Percentiles rank a stretch among this genome's conserved stretches.
These are phyloP conservation scores for Dipodomys merriami DNA, from an alignment of 2,113 vertebrate genomes.

Conservation along the genomic window DNA sequence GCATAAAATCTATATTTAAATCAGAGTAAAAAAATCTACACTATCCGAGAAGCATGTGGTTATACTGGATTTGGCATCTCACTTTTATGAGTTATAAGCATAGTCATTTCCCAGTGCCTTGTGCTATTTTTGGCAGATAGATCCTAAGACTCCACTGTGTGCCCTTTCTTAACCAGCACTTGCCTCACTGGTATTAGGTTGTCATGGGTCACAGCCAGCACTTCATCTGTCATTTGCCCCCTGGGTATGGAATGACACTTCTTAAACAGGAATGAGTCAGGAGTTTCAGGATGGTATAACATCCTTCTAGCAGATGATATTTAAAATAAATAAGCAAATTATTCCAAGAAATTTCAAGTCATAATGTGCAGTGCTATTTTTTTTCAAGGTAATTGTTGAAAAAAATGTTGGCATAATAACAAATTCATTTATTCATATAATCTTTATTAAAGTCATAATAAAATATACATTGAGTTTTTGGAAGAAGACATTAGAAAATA, in stretches of 20 bases:
- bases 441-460: constrained; percentile 58
- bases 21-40: neutral
- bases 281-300: constrained; percentile 30
- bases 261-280: constrained; percentile 41
- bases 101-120: constrained; percentile 24
- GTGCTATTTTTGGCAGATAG: constrained; percentile 59
- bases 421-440: constrained; percentile 62
- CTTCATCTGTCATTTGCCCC: constrained; percentile 41
- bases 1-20: constrained; percentile 19
- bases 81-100: constrained; percentile 48
- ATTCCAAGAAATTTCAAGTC: constrained; percentile 62
- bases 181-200: constrained; percentile 35
- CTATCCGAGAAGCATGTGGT: neutral
- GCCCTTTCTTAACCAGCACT: constrained; percentile 42
- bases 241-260: constrained; percentile 20
- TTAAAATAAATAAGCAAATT: constrained; percentile 69
- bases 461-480: constrained; percentile 57
- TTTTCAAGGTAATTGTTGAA: constrained; percentile 74
- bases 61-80: constrained; percentile 11
- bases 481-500: constrained; percentile 61
- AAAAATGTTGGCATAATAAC: constrained; percentile 55
- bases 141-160: neutral
- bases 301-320: constrained; percentile 51
- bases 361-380: constrained; percentile 62
- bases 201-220: constrained; percentile 26